Base-by-base conservation (phyloP, 2,888 invertebrate species). In the Tanypteryx hageni region DNA sequence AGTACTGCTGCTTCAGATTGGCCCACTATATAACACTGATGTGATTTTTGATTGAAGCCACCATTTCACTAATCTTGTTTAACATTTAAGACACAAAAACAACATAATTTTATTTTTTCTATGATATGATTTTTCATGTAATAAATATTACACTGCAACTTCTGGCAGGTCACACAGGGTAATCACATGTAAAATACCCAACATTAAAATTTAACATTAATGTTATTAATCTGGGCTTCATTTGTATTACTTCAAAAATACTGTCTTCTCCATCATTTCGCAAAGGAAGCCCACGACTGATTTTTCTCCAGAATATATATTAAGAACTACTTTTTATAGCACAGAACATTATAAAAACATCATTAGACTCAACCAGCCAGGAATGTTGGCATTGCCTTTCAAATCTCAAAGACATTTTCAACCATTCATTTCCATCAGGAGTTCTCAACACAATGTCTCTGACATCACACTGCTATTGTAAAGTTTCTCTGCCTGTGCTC, bases 381-480 rank as follows among this genome's bases (percentile, higher is more conserved):
- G 76, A 56, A 57, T 18, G n/a, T 57, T 83, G 57, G 56, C 83
- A 83, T 44, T 83, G 83, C 56, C 57, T 83, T 83, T 14, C n/a
- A 83, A 57, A 10, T 44, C n/a, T 18, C 44, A 83, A 44, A 83
- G 57, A 44, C 16, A 13, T 64, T 64, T 18, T 89, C 56, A 11
- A 61, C 5, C 18, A 44, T 44, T 64, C n/a, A 44, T 64, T 5
- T 59, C 64, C 64, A 44, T 64, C 89, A 89, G 27, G 27, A 27
- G 76, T 27, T 76, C 27, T 27, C 22, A 76, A 76, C 8, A 13
- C 27, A 76, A 76, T 64, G 64, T 68, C 64, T 89, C 22, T n/a
- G 44, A 68, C 61, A 89, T 89, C 89, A 89, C 64, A 89, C 89
- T 18, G 89, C 89, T 89, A 89, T 89, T 31, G 89, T 89, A n/a